phyloP scores from a whole-genome alignment of 2,113 vertebrate genomes.

The Lepidothrix coronata region DNA sequence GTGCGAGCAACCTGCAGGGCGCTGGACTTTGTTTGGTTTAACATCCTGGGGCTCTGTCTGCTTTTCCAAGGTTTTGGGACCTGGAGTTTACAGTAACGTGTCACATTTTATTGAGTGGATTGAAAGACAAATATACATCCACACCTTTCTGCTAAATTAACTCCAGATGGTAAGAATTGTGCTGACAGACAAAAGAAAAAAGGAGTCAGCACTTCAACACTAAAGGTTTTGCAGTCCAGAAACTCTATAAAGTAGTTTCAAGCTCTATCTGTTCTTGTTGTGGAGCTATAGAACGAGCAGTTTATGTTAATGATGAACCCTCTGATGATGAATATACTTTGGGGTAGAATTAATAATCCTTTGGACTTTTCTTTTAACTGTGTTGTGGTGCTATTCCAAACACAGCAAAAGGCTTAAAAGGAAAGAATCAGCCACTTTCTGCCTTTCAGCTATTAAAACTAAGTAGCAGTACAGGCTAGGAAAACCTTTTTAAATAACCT shows the following conservation, averaged over 20 bases:
- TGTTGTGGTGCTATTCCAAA: constrained; percentile 33
- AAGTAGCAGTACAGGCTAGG: constrained; percentile 5
- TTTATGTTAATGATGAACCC: background rate
- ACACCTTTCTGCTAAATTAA: constrained; percentile 82
- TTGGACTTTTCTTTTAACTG: constrained; percentile 21
- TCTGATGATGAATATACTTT: background rate
- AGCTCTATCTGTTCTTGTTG: background rate
- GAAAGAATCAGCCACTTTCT: background rate
- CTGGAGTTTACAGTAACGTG: constrained; percentile 92
- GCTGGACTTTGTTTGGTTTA: constrained; percentile 89
- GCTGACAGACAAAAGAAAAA: background rate
- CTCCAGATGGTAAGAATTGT: background rate
- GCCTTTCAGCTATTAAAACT: constrained; percentile 35
- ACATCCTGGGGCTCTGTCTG: constrained; percentile 93
- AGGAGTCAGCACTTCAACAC: background rate
- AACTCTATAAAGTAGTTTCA: background rate
- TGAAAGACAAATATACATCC: constrained; percentile 88
- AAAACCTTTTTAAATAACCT: background rate
- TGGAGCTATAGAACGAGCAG: background rate
- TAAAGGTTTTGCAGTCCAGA: background rate
- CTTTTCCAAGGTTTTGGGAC: constrained; percentile 89
- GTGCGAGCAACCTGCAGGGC: constrained; percentile 79
- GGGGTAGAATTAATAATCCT: constrained; percentile 11
- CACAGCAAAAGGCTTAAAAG: constrained; percentile 33
- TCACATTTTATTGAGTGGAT: constrained; percentile 91